Conservation (phyloP, 2,797 vertebrate genomes). For the Thalassophryne amazonica region DNA sequence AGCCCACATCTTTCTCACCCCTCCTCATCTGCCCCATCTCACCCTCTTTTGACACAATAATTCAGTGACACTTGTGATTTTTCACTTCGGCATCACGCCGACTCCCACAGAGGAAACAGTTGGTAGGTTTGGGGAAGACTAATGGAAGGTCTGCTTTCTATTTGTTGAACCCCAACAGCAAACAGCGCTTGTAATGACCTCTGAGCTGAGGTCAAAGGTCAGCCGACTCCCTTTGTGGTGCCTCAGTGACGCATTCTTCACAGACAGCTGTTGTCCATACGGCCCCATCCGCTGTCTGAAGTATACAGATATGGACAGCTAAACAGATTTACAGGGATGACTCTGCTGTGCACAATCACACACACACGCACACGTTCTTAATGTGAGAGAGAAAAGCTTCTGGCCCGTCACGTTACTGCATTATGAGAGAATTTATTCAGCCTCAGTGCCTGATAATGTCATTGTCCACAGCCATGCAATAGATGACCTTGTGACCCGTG, state of each 20-base stretch:
- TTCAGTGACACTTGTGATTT: conserved; percentile 51
- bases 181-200: conserved; percentile 21
- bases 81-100: conserved; percentile 26
- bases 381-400: conserved; percentile 5
- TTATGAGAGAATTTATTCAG: conserved; percentile 9
- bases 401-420: background rate
- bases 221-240: conserved; percentile 21
- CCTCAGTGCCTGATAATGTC: conserved; percentile 9
- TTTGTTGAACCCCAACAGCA: conserved; percentile 17
- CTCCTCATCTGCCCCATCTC: conserved; percentile 32
- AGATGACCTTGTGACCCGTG: conserved; percentile 27
- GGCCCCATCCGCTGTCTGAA: conserved; percentile 24
- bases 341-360: conserved; percentile 16
- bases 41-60: conserved; percentile 30
- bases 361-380: conserved; percentile 2
- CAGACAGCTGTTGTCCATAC: conserved; percentile 57
- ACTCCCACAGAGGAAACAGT: conserved; percentile 1
- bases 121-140: background rate
- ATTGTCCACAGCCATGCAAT: conserved; percentile 2
- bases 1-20: conserved; percentile 35
- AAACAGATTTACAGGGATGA: conserved; percentile 61
- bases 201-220: conserved; percentile 41
- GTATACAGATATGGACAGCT: conserved; percentile 51
- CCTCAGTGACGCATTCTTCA: conserved; percentile 32
- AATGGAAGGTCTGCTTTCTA: conserved; percentile 15